Conservation (phyloP, 2,797 vertebrate genomes). For the Megalops cyprinoides region DNA sequence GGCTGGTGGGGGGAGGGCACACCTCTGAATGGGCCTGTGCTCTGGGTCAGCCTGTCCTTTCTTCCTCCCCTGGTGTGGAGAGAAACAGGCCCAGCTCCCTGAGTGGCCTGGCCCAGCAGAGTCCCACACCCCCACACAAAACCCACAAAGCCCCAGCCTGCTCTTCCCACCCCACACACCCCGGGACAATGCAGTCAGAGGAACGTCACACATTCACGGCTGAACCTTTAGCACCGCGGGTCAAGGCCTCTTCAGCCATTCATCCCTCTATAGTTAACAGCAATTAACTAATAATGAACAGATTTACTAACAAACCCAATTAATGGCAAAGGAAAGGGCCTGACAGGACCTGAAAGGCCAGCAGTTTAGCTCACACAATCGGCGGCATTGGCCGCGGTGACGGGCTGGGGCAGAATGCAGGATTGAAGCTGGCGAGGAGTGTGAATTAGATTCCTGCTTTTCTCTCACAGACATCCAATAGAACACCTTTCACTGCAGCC, state of each 20-base stretch:
- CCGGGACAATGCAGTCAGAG: constrained; percentile 56
- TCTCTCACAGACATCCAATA: constrained; percentile 38
- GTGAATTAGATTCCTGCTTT: constrained; percentile 60
- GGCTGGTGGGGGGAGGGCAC: constrained; percentile 34
- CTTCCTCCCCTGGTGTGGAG: constrained; percentile 14
- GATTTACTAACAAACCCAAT: constrained; percentile 61
- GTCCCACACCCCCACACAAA: background rate
- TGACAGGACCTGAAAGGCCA: constrained; percentile 41
- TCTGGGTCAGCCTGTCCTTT: constrained; percentile 26
- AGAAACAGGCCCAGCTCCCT: constrained; percentile 49
- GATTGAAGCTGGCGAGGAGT: constrained; percentile 51
- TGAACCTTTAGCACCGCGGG: constrained; percentile 54
- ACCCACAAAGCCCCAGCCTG: constrained; percentile 47
- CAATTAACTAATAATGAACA: constrained; percentile 63
- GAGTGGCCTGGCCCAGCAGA: constrained; percentile 43
- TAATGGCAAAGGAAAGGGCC: constrained; percentile 52
- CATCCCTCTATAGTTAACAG: constrained; percentile 56
- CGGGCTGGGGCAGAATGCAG: constrained; percentile 53
- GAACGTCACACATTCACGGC: constrained; percentile 57
- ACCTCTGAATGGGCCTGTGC: constrained; percentile 47
- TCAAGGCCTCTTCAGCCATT: constrained; percentile 59
- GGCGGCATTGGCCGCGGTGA: constrained; percentile 44
- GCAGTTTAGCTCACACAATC: constrained; percentile 53
- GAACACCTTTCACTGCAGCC: constrained; percentile 53
- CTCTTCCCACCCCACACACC: constrained; percentile 47